Evolutionary conservation across 2,888 invertebrate genomes (phyloP), one percentile per base, ranked within the genome.

Genomic region (Barypeithes pellucidus): DNA sequence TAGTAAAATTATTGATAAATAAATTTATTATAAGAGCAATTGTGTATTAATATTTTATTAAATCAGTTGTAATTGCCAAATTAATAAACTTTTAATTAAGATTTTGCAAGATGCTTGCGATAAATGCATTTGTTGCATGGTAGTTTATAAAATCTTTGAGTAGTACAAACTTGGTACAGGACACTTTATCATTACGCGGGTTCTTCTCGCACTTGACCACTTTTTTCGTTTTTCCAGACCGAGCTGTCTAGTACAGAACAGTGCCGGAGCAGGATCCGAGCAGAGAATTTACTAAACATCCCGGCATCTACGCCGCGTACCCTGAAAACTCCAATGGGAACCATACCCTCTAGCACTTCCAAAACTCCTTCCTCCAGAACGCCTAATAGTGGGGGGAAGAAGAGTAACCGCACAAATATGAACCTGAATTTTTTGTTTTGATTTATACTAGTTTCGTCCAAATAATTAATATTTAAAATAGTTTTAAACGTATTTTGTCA

Each of bases 401-500:
- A 57, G 36, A 16, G 11, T 50, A 52, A 65, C 36, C 63, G 39
- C 12, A 57, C 62, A 22, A 75, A 75, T 33, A 36, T 75, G 16
- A 69, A 75, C 29, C 22, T 75, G 11, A 75, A 75, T 47, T 36
- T 75, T 9, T 65, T 75, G 59, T 75, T 75, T 66, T 75, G 68
- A 61, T 16, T 3, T 20, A 8, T 33, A n/a, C 4, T 43, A 16
- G 43, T 8, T 14, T 16, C 7, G 3, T 12, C 2, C n/a, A 14
- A n/a, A 24, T 24, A 24, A 41, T 14, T 41, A 3, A 41, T 41
- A 14, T 43, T 16, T 4, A 43, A 43, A 43, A 3, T 43, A 16
- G 3, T 7, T 43, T 43, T 39, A 39, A 43, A 7, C 3, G 12
- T 2, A 3, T 41, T 12, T 41, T 41, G 41, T 41, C 41, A 14